Base-by-base conservation (phyloP, 1,140 invertebrate genomes). In the Cotesia typhae region DNA sequence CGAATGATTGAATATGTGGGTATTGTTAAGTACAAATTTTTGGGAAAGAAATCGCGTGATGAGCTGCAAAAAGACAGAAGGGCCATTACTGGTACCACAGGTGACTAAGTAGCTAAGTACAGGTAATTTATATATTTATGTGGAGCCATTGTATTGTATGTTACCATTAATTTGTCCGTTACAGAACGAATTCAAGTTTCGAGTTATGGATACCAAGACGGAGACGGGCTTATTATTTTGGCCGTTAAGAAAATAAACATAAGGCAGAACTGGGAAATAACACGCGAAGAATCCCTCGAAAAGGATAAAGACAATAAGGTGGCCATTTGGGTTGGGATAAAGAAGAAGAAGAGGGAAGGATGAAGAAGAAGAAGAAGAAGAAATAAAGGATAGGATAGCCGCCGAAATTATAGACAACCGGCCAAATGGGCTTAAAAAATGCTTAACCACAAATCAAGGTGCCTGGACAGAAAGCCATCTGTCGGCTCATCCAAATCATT, bases 231-330 rank as follows among this genome's bases (percentile, higher is more conserved):
- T 82, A 83, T 85, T 85, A 84, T 85, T 83, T 78, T 73, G 80
- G 77, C 80, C 80, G 84, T 86, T 86, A 85, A 82, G 84, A 85
- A 87, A 87, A 86, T 86, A 87, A 87, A 87, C 85, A 87, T 79
- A 82, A 84, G 82, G 82, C 79, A 75, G 76, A 77, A 28, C 28
- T 28, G 28, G 28, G 28, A 28, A 28, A 77, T 79, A 80, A 79
- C 81, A 81, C 77, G 78, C 82, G 75, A 77, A 73, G 72, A 36
- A 47, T 63, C 3, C 37, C 53, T 53, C 65, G 2, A 63, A 35
- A 36, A 36, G 61, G 59, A 72, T 12, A 51, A 66, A 61, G 66
- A 74, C 60, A 64, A 74, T 53, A 47, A 65, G 60, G 70, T 55
- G 51, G 12, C 28, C 64, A 59, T 63, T 14, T 41, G n/a, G 36